A percentile compares a stretch with the other conserved stretches of the same genome.
Evolutionary conservation across 2,113 vertebrate species (phyloP).

Genomic region (Neolamprologus cancellatus): DNA sequence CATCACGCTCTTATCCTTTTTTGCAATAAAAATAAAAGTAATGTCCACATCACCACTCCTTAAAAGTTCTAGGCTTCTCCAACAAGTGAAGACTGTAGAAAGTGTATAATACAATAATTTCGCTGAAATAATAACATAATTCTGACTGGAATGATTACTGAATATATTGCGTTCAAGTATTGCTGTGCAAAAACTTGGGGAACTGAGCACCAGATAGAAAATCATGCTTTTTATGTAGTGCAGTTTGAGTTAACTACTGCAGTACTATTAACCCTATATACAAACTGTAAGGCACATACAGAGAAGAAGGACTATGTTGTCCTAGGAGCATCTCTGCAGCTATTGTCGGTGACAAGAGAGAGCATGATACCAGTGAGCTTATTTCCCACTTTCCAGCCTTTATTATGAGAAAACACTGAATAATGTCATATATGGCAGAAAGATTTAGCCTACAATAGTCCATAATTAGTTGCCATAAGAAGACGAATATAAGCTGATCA

Average conservation of each 20-base stretch:
- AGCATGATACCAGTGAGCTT: neutral
- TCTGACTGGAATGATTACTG: neutral
- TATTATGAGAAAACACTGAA: neutral
- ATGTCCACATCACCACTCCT: neutral
- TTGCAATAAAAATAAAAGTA: neutral
- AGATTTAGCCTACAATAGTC: neutral
- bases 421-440: neutral
- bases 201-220: neutral
- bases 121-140: neutral
- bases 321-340: neutral
- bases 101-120: neutral
- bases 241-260: neutral
- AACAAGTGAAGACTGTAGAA: neutral
- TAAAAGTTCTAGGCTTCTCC: neutral
- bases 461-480: neutral
- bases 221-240: neutral
- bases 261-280: neutral
- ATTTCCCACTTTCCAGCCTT: neutral
- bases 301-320: neutral
- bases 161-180: neutral
- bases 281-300: neutral
- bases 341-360: neutral
- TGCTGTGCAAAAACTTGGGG: neutral
- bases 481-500: neutral
- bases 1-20: neutral